Percentiles rank a stretch among this genome's conserved stretches.
These are phyloP conservation scores for Quadroppia sp. DNA, from an alignment of 2,888 invertebrate genomes.

Conservation along the genomic window DNA sequence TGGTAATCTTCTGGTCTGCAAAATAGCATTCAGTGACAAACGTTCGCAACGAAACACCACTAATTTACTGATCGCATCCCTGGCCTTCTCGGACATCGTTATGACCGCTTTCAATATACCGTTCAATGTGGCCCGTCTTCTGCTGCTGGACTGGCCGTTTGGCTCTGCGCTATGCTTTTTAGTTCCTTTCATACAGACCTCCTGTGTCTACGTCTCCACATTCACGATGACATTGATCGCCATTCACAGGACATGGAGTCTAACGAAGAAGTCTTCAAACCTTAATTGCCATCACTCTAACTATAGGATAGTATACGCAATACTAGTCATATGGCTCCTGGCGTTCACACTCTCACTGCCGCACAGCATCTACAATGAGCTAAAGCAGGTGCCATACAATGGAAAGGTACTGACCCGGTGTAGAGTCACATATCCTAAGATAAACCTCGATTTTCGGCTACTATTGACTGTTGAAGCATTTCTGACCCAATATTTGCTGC, in stretches of 20 bases:
- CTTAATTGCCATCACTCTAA: not conserved
- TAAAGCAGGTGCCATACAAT: conserved; percentile 10
- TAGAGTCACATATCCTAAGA: not conserved
- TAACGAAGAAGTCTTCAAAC: not conserved
- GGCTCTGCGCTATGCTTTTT: conserved; percentile 54
- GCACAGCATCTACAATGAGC: conserved; percentile 37
- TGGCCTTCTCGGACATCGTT: conserved; percentile 7
- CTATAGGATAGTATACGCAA: conserved; percentile 17
- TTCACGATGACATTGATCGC: conserved; percentile 56
- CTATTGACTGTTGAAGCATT: not conserved
- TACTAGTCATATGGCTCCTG: conserved; percentile 50
- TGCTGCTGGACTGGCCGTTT: conserved; percentile 55
- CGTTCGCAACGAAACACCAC: not conserved
- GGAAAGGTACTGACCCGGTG: not conserved
- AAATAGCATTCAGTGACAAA: not conserved
- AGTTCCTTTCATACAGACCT: conserved; percentile 54
- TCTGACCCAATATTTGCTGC: conserved; percentile 17
- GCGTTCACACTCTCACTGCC: conserved; percentile 43
- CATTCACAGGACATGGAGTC: conserved; percentile 52
- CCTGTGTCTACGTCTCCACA: conserved; percentile 52
- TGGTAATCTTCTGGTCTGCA: conserved; percentile 4
- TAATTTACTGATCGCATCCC: not conserved
- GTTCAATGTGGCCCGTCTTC: conserved; percentile 49
- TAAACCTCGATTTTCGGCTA: not conserved
- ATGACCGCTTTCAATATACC: conserved; percentile 14